Evolutionary conservation across 2,113 vertebrate species (phyloP).

Genomic region (Cervus canadensis): DNA sequence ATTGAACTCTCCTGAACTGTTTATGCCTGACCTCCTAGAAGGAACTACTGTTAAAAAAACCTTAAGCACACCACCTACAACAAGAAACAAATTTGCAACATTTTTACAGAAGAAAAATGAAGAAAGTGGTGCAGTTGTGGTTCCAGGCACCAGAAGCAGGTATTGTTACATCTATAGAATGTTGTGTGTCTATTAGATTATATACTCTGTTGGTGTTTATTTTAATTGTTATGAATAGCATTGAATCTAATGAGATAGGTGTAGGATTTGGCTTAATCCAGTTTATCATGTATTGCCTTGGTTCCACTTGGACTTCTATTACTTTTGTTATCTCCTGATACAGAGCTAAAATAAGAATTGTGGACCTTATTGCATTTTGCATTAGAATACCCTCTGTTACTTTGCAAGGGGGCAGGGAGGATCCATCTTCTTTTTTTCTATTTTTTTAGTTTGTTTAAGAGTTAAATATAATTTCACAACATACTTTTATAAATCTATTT

Average conservation of each 20-base stretch:
- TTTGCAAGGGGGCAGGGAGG: background rate
- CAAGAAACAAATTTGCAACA: conserved; percentile 89
- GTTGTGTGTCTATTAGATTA: background rate
- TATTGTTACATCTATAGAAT: conserved; percentile 53
- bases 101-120: conserved; percentile 88
- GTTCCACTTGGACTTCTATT: background rate
- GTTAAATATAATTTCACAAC: background rate
- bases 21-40: conserved; percentile 2
- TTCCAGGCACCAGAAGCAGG: conserved; percentile 90
- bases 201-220: accelerated
- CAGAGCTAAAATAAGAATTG: background rate
- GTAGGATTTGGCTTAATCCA: background rate
- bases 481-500: background rate
- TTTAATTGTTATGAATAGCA: background rate
- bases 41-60: conserved; percentile 30
- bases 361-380: background rate
- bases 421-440: background rate
- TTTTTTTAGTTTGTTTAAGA: background rate
- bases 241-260: too few relatives aligned
- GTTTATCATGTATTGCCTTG: background rate
- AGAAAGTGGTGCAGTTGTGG: conserved; percentile 76
- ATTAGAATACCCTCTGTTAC: background rate
- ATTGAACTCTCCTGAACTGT: conserved; percentile 8
- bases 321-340: background rate
- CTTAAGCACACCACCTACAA: conserved; percentile 30